These are phyloP conservation scores for Bagarius yarrelli DNA, from an alignment of 2,113 vertebrate genomes.

Conservation along the genomic window DNA sequence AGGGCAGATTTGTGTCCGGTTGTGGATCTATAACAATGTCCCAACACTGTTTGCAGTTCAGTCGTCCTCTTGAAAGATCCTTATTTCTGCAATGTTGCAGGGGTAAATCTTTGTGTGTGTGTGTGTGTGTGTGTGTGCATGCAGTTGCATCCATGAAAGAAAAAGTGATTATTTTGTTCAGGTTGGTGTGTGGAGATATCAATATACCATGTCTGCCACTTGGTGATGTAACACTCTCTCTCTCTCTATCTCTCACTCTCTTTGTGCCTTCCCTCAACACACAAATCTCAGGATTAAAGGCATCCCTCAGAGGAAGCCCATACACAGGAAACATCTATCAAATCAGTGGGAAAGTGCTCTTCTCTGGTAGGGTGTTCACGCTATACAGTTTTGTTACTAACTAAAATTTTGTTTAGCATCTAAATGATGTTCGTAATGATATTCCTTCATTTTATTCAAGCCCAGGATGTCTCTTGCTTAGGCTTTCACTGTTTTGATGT, in stretches of 20 bases:
- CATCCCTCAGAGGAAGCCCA: constrained; percentile 79
- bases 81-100: constrained; percentile 84
- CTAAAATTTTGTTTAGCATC: not conserved
- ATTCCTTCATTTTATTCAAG: constrained; percentile 30
- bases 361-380: constrained; percentile 81
- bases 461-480: constrained; percentile 35
- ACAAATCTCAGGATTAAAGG: constrained; percentile 76
- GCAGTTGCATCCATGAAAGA: not conserved
- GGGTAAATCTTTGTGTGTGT: constrained; percentile 69
- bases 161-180: constrained; percentile 6
- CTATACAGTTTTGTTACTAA: not conserved
- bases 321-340: constrained; percentile 92
- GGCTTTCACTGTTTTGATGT: constrained; percentile 42
- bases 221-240: constrained; percentile 18
- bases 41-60: constrained; percentile 84
- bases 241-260: constrained; percentile 21
- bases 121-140: not conserved
- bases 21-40: constrained; percentile 77
- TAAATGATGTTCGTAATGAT: constrained; percentile 1
- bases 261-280: constrained; percentile 12
- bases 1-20: constrained; percentile 81
- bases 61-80: constrained; percentile 83
- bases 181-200: constrained; percentile 22
- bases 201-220: constrained; percentile 18
- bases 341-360: constrained; percentile 84